Conservation (phyloP, 2,797 vertebrate genomes). For the Xiphorhynchus erythropygius region DNA sequence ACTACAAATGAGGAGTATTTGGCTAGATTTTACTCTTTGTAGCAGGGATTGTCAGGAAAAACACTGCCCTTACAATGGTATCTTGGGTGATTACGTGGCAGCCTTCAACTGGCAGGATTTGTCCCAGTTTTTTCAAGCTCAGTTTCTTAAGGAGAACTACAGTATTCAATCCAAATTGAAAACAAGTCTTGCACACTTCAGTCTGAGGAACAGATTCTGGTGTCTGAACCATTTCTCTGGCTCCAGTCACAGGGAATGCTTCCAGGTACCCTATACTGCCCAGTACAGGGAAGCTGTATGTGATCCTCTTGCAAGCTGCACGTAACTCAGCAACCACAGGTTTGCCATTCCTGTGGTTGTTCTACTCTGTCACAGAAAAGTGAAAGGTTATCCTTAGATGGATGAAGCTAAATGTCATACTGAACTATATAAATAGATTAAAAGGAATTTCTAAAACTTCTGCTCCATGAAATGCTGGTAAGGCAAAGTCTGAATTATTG, state of each 20-base stretch:
- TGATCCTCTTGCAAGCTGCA: not conserved
- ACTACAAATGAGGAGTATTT: not conserved
- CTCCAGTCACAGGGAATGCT: not conserved
- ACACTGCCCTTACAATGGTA: not conserved
- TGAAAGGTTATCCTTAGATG: not conserved
- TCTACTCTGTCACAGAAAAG: not conserved
- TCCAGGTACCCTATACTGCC: not conserved
- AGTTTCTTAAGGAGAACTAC: not conserved
- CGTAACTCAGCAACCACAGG: not conserved
- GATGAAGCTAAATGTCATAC: not conserved
- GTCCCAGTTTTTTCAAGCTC: not conserved
- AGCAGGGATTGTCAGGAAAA: not conserved
- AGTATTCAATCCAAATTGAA: not conserved
- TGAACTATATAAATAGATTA: not conserved
- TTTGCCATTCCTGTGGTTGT: not conserved
- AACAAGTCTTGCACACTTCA: not conserved
- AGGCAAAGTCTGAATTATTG: not conserved
- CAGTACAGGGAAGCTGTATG: fast-evolving
- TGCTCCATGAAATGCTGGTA: not conserved
- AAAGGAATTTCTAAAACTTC: not conserved
- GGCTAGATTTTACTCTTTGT: not conserved
- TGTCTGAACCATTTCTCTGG: not conserved
- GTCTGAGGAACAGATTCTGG: not conserved
- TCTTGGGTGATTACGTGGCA: not conserved
- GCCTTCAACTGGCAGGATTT: not conserved